Evolutionary conservation across 2,797 vertebrate genomes (phyloP).

Genomic region (Alcedo atthis): DNA sequence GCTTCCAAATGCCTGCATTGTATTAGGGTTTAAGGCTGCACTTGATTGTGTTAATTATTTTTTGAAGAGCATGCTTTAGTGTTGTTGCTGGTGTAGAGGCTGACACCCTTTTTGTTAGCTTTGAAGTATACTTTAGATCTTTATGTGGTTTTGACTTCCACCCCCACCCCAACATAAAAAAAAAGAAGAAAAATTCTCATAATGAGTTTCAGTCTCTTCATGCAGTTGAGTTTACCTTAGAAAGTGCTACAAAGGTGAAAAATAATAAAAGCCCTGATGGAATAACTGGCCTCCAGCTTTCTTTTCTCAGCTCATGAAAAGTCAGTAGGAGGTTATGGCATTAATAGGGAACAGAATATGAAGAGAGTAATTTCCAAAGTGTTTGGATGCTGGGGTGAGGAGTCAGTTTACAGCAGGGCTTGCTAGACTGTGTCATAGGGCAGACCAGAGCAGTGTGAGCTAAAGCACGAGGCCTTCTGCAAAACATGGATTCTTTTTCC

Average conservation of each 20-base stretch:
- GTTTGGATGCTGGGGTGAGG: background rate
- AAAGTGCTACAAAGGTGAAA: background rate
- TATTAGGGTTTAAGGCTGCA: background rate
- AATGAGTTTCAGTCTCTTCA: background rate
- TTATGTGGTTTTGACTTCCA: background rate
- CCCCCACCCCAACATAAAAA: background rate
- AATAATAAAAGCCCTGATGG: background rate
- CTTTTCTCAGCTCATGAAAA: background rate
- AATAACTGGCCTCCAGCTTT: background rate
- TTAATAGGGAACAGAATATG: background rate
- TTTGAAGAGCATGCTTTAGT: background rate
- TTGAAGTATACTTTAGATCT: background rate
- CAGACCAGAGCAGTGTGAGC: background rate
- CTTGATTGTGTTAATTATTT: background rate
- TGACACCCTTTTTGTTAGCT: background rate
- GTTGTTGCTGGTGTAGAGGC: background rate
- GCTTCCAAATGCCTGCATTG: background rate
- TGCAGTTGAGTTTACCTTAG: background rate
- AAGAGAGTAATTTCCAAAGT: background rate
- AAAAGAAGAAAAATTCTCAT: background rate
- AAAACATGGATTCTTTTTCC: background rate
- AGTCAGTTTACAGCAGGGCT: rapidly evolving
- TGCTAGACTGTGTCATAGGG: background rate
- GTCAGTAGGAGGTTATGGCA: background rate
- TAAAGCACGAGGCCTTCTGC: background rate